phyloP scores from a whole-genome alignment of 2,113 vertebrate species.

The Myrmecophaga tridactyla region DNA sequence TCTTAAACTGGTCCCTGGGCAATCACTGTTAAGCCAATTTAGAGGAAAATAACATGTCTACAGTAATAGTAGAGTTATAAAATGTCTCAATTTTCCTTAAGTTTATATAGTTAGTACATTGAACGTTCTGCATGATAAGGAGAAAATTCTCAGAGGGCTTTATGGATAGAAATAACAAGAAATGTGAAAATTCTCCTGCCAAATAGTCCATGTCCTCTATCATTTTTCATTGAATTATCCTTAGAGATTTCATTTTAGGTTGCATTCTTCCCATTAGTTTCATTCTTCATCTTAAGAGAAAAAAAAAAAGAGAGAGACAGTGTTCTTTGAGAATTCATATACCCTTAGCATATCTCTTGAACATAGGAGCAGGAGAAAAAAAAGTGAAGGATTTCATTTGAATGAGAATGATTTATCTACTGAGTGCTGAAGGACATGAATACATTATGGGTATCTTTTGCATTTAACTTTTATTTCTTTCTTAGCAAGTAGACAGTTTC shows the following conservation, averaged over 20 bases:
- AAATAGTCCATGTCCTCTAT: conserved; percentile 5
- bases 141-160: conserved; percentile 49
- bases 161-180: conserved; percentile 43
- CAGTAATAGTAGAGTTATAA: conserved; percentile 33
- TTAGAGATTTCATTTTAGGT: conserved; percentile 54
- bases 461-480: conserved; percentile 56
- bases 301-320: not conserved
- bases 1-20: not conserved
- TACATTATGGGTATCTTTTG: conserved; percentile 50
- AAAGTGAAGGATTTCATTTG: conserved; percentile 62
- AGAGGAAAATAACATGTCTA: conserved; percentile 47
- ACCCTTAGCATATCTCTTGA: not conserved
- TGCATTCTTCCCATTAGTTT: conserved; percentile 47
- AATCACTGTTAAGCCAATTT: conserved; percentile 36
- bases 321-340: conserved; percentile 42
- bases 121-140: conserved; percentile 45
- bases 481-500: conserved; percentile 58
- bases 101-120: conserved; percentile 47
- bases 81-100: conserved; percentile 47
- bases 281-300: not conserved
- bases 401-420: conserved; percentile 62
- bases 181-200: conserved; percentile 25
- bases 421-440: conserved; percentile 45
- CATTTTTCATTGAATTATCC: conserved; percentile 52
- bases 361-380: conserved; percentile 18